A percentile compares a stretch with the other conserved stretches of the same genome.
Evolutionary conservation across 2,113 vertebrate species (phyloP).

Genomic region (Microcebus lehilahytsara): DNA sequence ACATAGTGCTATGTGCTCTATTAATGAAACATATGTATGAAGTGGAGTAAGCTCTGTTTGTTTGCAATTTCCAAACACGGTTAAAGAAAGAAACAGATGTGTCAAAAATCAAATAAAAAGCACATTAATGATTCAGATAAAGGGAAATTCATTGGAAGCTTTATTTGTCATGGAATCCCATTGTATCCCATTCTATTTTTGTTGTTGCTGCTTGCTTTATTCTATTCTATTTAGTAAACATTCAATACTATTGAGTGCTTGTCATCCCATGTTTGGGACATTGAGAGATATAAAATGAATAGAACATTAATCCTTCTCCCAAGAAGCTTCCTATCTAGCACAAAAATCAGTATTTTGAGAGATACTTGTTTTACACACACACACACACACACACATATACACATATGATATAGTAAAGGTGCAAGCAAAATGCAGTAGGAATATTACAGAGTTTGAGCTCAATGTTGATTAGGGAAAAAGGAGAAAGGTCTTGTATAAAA

Average conservation of each 20-base stretch:
- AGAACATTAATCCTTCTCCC: neutral
- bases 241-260: neutral
- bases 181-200: neutral
- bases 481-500: neutral
- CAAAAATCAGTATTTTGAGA: neutral
- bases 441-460: neutral
- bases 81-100: neutral
- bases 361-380: neutral
- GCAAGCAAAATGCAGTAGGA: neutral
- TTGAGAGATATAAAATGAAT: neutral
- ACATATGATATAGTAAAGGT: too few species aligned
- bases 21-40: too few species aligned
- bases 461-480: neutral
- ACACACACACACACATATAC: too few species aligned
- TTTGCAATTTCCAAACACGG: neutral
- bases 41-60: neutral
- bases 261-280: neutral
- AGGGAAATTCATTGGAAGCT: neutral
- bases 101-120: neutral
- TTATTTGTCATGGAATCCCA: neutral
- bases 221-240: neutral
- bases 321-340: neutral
- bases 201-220: neutral
- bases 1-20: neutral
- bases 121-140: neutral